Conservation (phyloP, 2,113 vertebrate species). For the Okapia johnstoni region DNA sequence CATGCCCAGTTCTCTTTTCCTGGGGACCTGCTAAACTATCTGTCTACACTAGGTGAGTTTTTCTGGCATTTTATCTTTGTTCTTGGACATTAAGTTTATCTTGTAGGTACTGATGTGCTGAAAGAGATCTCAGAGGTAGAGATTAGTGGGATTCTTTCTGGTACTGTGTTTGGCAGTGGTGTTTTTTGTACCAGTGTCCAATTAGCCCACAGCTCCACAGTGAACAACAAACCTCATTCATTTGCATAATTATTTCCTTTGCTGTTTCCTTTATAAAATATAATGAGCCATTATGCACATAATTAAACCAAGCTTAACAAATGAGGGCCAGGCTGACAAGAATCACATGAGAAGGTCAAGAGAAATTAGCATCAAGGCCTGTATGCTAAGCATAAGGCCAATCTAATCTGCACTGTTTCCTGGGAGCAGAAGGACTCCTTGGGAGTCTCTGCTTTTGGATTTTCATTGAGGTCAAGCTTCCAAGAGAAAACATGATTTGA, state of each 20-base stretch:
- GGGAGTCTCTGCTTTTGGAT: not conserved
- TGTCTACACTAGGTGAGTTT: not conserved
- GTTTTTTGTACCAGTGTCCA: not conserved
- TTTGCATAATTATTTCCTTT: constrained; percentile 71
- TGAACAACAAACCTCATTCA: constrained; percentile 55
- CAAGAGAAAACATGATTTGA: not conserved
- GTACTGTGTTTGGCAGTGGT: not conserved
- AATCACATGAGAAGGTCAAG: constrained; percentile 62
- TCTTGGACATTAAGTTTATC: not conserved
- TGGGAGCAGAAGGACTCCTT: not conserved
- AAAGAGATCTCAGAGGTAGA: not conserved
- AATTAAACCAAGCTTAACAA: constrained; percentile 51
- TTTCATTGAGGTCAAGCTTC: not conserved
- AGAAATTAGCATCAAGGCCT: constrained; percentile 39
- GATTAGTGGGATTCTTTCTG: not conserved
- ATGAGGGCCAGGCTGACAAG: not conserved
- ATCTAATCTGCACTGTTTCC: not conserved
- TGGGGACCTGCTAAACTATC: not conserved
- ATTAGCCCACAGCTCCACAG: constrained; percentile 30
- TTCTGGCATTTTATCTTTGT: not conserved
- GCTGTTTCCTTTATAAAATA: constrained; percentile 68
- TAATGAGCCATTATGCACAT: constrained; percentile 68
- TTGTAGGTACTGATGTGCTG: not conserved
- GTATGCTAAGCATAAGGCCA: not conserved
- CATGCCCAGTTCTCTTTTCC: not conserved